Percentiles rank a stretch among this genome's conserved stretches.
phyloP scores from a whole-genome alignment of 2,797 vertebrate species.

The Pseudochirops cupreus region DNA sequence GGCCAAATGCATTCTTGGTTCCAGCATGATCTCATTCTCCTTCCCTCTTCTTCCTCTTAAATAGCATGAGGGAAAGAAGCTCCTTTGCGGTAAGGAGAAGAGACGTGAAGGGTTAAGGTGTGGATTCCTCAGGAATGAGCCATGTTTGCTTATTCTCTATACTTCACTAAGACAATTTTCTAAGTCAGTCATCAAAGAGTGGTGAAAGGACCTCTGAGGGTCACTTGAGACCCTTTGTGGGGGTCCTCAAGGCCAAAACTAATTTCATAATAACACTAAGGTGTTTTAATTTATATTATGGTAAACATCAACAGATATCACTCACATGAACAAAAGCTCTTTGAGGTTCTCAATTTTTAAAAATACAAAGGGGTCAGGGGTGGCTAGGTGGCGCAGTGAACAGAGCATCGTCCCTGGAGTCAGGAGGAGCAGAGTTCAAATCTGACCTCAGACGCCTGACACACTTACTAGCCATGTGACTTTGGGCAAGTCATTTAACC shows the following conservation, averaged over 20 bases:
- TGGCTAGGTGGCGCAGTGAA: no score
- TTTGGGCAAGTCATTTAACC: no score
- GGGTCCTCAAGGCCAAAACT: background rate
- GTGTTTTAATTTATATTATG: background rate
- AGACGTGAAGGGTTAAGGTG: no score
- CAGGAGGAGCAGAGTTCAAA: no score
- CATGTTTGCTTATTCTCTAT: background rate
- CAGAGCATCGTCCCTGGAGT: no score
- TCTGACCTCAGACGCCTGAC: no score
- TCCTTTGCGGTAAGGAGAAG: background rate
- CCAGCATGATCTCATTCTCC: background rate
- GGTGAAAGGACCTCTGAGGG: background rate
- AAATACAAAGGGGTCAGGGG: background rate
- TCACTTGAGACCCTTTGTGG: background rate
- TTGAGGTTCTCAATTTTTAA: background rate
- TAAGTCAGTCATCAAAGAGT: background rate
- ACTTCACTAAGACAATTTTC: background rate
- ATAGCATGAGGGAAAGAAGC: background rate
- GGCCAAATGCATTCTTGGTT: background rate
- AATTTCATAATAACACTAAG: background rate
- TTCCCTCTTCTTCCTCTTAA: background rate
- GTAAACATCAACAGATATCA: background rate
- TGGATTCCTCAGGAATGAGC: background rate
- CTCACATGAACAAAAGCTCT: background rate
- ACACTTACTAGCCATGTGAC: no score